phyloP scores from a whole-genome alignment of 2,113 vertebrate species.

The Lasiurus borealis region DNA sequence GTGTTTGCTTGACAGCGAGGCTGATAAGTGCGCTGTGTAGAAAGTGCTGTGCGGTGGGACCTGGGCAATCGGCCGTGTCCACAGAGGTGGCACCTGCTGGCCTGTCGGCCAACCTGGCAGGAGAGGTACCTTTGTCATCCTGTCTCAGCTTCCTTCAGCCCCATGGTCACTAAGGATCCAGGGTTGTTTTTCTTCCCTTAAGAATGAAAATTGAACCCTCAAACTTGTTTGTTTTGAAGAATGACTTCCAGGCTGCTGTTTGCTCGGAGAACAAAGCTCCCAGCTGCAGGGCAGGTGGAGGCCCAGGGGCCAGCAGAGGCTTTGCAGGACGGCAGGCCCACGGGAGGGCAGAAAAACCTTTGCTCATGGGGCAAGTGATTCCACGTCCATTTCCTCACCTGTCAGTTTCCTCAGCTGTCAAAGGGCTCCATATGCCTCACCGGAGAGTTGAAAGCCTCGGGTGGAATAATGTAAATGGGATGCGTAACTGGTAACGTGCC shows the following conservation, averaged over 20 bases:
- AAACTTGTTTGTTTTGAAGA: slow-evolving; percentile 71
- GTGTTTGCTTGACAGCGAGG: slow-evolving; percentile 80
- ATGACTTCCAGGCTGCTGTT: slow-evolving; percentile 73
- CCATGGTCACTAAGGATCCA: slow-evolving; percentile 68
- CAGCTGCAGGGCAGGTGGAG: neutral
- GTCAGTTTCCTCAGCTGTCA: neutral
- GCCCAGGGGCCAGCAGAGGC: neutral
- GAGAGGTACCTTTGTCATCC: slow-evolving; percentile 67
- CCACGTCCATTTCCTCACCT: neutral
- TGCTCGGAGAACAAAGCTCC: slow-evolving; percentile 53
- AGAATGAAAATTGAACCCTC: neutral
- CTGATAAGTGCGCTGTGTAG: slow-evolving; percentile 79
- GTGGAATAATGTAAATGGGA: neutral
- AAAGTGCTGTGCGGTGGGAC: slow-evolving; percentile 71
- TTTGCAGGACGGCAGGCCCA: fast-evolving
- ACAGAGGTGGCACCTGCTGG: slow-evolving; percentile 76
- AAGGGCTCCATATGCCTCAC: neutral
- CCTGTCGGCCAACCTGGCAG: slow-evolving; percentile 71
- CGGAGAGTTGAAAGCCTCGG: neutral
- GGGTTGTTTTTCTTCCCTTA: neutral
- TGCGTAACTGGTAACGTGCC: neutral
- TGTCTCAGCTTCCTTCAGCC: slow-evolving; percentile 66
- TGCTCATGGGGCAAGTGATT: neutral
- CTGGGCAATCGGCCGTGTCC: slow-evolving; percentile 82
- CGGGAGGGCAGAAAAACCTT: neutral